A percentile compares a stretch with the other conserved stretches of the same genome.
Evolutionary conservation across 2,888 invertebrate species (phyloP).

Genomic region (Rhorus exstirpatorius): DNA sequence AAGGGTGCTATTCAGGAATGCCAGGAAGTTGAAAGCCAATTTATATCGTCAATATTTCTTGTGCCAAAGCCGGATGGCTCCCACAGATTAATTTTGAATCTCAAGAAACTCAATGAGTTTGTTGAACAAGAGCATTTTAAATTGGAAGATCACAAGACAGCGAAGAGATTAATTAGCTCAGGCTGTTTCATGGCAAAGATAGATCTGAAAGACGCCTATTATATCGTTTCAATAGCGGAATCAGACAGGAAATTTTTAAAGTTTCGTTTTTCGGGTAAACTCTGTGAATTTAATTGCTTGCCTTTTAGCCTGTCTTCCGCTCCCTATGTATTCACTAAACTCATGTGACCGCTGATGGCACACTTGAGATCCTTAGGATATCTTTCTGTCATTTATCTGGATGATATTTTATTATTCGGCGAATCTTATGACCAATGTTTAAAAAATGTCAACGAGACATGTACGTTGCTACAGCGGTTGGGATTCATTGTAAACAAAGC

Average conservation of each 20-base stretch:
- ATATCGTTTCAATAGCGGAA: not conserved
- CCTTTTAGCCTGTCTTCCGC: conserved; percentile 1
- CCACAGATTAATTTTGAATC: not conserved
- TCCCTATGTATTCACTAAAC: conserved; percentile 10
- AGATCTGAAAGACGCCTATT: conserved; percentile 15
- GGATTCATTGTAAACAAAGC: not conserved
- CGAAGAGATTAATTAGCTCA: not conserved
- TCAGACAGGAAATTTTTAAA: not conserved
- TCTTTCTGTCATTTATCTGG: not conserved
- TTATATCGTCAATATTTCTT: not conserved
- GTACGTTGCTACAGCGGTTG: not conserved
- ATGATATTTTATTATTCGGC: not conserved
- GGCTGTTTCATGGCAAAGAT: not conserved
- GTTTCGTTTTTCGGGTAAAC: not conserved
- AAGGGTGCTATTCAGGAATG: not conserved
- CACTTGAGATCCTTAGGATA: not conserved
- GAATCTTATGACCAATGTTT: not conserved
- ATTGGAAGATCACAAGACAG: conserved; percentile 1
- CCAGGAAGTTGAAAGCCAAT: too few relatives aligned
- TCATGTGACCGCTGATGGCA: not conserved
- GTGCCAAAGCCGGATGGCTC: not conserved
- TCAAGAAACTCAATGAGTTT: not conserved
- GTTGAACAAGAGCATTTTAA: not conserved
- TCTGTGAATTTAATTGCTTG: conserved; percentile 4
- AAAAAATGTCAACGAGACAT: not conserved